Evolutionary conservation across 2,797 vertebrate species (phyloP).

Genomic region (Heteromormyrus szaboi): DNA sequence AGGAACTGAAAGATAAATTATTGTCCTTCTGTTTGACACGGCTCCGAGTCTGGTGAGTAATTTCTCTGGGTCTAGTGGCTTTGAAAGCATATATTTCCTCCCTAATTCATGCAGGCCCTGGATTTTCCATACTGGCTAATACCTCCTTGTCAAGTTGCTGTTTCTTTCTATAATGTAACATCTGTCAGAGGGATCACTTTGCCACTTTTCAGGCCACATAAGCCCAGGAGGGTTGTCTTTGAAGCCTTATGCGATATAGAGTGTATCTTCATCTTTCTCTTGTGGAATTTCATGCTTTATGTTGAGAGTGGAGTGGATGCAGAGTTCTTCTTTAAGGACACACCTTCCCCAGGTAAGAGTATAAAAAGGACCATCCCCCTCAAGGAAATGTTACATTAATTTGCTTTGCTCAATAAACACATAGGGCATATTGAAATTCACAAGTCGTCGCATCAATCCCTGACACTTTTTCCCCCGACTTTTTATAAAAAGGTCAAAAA

Average conservation of each 20-base stretch:
- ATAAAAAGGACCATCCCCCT: neutral
- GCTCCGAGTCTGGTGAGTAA: neutral
- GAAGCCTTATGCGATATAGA: neutral
- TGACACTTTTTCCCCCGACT: neutral
- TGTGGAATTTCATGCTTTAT: neutral
- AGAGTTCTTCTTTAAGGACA: neutral
- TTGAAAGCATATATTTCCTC: neutral
- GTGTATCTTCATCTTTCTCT: neutral
- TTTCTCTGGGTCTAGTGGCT: neutral
- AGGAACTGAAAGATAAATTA: conserved; percentile 1
- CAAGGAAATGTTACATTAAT: neutral
- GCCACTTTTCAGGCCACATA: neutral
- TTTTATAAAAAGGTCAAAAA: conserved; percentile 6
- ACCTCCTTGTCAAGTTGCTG: neutral
- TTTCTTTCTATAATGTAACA: neutral
- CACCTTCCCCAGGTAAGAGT: neutral
- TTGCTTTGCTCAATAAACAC: neutral
- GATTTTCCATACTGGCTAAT: neutral
- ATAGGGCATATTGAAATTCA: neutral
- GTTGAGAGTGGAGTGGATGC: neutral
- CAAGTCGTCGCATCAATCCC: neutral
- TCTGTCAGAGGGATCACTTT: neutral
- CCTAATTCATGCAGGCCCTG: neutral
- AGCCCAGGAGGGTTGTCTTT: neutral
- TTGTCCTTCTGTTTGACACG: conserved; percentile 1